These are phyloP conservation scores for Poecile montanus DNA, from an alignment of 2,797 vertebrate species.

Conservation along the genomic window DNA sequence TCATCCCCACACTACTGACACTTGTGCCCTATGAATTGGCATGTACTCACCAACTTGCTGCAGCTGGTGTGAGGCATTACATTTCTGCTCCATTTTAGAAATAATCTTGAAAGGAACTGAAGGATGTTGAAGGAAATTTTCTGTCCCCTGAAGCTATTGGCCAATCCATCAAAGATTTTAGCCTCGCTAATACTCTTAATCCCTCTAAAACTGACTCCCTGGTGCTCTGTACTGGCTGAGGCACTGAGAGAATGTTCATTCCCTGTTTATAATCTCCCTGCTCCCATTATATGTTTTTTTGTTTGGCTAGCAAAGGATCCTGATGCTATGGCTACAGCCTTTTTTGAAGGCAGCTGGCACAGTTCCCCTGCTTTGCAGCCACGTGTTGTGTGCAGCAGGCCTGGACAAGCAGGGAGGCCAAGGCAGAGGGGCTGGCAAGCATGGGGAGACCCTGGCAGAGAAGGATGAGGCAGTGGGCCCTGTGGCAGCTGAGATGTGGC, in stretches of 20 bases:
- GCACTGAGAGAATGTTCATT: not conserved
- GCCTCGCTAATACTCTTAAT: conserved; percentile 31
- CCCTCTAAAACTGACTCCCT: conserved; percentile 25
- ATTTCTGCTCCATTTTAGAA: not conserved
- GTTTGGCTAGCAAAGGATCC: conserved; percentile 23
- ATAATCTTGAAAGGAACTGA: not conserved
- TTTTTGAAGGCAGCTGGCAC: not conserved
- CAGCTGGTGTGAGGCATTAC: not conserved
- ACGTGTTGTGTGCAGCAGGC: not conserved
- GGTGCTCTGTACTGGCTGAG: not conserved
- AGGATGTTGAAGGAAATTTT: conserved; percentile 2
- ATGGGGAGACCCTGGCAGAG: not conserved
- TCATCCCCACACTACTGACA: not conserved
- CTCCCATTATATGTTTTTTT: not conserved
- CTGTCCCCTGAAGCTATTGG: not conserved
- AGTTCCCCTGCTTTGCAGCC: not conserved
- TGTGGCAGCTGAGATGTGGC: not conserved
- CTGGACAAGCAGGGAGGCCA: not conserved
- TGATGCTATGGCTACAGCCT: conserved; percentile 31
- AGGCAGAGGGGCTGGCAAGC: not conserved
- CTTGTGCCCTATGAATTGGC: not conserved
- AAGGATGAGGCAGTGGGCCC: not conserved
- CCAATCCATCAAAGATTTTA: conserved; percentile 24
- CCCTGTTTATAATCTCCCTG: conserved; percentile 32
- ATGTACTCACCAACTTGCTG: not conserved